Evolutionary conservation across 2,888 invertebrate species (phyloP).

Genomic region (Liodrosophila aerea): DNA sequence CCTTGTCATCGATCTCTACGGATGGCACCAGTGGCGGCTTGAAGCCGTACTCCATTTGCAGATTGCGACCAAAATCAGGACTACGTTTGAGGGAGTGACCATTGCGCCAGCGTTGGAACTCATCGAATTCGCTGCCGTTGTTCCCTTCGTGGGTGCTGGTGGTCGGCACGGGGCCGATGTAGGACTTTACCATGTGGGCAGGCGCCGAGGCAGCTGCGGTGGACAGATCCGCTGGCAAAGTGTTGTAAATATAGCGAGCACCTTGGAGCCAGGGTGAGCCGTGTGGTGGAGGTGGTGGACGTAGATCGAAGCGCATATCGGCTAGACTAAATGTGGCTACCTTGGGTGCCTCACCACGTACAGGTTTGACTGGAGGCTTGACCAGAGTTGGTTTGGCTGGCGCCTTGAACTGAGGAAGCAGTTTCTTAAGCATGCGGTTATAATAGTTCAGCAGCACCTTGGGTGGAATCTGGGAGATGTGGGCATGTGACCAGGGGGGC

Average conservation of each 20-base stretch:
- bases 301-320: constrained; percentile 75
- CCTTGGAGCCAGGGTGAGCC: constrained; percentile 72
- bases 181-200: constrained; percentile 83
- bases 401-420: constrained; percentile 53
- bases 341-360: constrained; percentile 52
- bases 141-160: constrained; percentile 23
- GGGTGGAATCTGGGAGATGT: constrained; percentile 66
- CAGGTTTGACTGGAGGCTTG: constrained; percentile 51
- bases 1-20: constrained; percentile 89
- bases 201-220: constrained; percentile 78
- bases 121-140: constrained; percentile 65
- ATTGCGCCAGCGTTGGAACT: constrained; percentile 81
- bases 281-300: constrained; percentile 72
- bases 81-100: constrained; percentile 83
- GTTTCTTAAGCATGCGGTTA: constrained; percentile 76
- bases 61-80: constrained; percentile 85
- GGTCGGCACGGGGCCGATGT: constrained; percentile 66
- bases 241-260: constrained; percentile 78
- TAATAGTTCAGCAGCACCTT: constrained; percentile 78
- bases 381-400: constrained; percentile 15
- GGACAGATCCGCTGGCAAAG: constrained; percentile 74
- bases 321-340: constrained; percentile 63
- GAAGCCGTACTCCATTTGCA: constrained; percentile 91
- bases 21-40: constrained; percentile 92
- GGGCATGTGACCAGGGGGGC: constrained; percentile 41